These are phyloP conservation scores for Drosophila maculinotata DNA, from an alignment of 2,888 invertebrate species.

Conservation along the genomic window DNA sequence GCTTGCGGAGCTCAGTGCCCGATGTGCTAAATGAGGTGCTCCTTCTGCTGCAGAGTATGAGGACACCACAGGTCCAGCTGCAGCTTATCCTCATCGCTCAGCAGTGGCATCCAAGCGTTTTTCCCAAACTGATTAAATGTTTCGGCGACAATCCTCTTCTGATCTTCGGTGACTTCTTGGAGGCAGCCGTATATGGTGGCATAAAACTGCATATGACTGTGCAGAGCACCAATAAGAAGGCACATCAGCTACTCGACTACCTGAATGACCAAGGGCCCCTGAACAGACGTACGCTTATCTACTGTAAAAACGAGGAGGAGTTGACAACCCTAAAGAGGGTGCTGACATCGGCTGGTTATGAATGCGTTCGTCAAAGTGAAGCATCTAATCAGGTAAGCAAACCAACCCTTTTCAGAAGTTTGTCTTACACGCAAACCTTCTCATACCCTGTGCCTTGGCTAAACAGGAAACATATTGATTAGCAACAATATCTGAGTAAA, in stretches of 20 bases:
- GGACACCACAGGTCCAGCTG: too few species aligned
- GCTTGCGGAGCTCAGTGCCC: constrained; percentile 13
- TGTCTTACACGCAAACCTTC: too few species aligned
- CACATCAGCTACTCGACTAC: constrained; percentile 17
- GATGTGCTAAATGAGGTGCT: constrained; percentile 26
- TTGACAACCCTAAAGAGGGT: constrained; percentile 1
- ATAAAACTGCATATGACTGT: constrained; percentile 30
- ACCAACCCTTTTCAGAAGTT: too few species aligned
- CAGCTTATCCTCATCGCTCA: constrained; percentile 56
- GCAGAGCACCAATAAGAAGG: constrained; percentile 24
- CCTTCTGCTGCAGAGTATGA: not conserved
- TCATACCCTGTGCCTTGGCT: too few species aligned
- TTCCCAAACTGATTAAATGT: constrained; percentile 15
- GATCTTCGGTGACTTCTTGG: constrained; percentile 59
- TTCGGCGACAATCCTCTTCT: constrained; percentile 38
- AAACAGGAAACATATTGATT: too few species aligned
- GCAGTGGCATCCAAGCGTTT: constrained; percentile 47
- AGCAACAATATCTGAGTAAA: too few species aligned
- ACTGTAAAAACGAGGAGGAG: constrained; percentile 41
- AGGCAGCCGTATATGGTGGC: constrained; percentile 61
- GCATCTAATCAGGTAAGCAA: constrained; percentile 17
- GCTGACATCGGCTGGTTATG: constrained; percentile 21
- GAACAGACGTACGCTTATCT: constrained; percentile 43
- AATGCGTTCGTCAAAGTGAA: constrained; percentile 30
- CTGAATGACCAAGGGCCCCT: not conserved